Evolutionary conservation across 2,113 vertebrate genomes (phyloP).

Genomic region (Calyptommatus sinebrachiatus): DNA sequence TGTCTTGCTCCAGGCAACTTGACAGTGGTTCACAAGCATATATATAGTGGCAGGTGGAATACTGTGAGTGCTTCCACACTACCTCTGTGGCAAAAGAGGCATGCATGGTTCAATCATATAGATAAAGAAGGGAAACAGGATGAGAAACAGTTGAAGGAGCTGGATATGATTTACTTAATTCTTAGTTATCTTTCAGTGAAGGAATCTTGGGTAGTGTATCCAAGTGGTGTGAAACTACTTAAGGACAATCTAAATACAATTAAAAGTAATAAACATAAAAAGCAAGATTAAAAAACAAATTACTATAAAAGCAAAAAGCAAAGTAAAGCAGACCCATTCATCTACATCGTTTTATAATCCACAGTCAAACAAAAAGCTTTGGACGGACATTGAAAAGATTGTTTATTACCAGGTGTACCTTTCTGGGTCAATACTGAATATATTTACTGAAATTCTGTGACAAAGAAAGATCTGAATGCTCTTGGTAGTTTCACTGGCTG

Average conservation of each 20-base stretch:
- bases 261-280: neutral
- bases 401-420: neutral
- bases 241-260: neutral
- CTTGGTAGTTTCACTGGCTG: neutral
- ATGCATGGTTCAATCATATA: no score
- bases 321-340: neutral
- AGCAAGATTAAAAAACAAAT: neutral
- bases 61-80: no score
- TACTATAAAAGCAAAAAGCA: neutral
- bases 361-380: neutral
- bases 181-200: neutral
- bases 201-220: neutral
- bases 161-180: no score
- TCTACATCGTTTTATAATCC: neutral
- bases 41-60: no score
- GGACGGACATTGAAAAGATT: neutral
- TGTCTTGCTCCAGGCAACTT: no score
- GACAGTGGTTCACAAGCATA: no score
- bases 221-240: neutral
- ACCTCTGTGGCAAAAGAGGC: no score
- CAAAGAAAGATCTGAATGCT: neutral
- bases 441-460: neutral
- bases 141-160: no score
- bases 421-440: neutral
- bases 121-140: no score